Conservation (phyloP, 1,140 invertebrate species). For the Kradibia gibbosae region DNA sequence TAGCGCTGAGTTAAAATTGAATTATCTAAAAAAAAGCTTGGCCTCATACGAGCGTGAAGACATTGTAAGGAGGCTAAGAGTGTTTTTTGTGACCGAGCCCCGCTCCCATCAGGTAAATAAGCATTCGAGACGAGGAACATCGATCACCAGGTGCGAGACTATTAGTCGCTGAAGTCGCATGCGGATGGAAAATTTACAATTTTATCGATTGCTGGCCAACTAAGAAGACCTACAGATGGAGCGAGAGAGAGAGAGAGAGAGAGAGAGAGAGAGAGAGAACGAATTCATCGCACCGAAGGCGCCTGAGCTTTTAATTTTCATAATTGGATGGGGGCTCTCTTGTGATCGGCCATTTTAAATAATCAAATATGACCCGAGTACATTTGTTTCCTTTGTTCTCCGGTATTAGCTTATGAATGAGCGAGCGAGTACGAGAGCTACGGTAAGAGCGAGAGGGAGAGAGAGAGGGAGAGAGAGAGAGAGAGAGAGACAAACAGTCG, state of each 20-base stretch:
- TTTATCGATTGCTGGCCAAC: conserved; percentile 22
- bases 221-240: background rate
- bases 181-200: conserved; percentile 46
- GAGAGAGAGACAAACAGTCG: background rate
- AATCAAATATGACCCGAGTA: too few species aligned
- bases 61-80: background rate
- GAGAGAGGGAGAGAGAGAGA: background rate
- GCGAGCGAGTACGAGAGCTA: background rate
- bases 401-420: too few species aligned
- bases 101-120: background rate
- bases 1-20: background rate
- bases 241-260: conserved; percentile 8
- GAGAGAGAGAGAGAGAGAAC: conserved; percentile 7
- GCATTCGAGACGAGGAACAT: conserved; percentile 10
- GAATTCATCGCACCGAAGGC: conserved; percentile 60
- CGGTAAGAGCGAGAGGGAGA: background rate
- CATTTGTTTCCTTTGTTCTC: too few species aligned
- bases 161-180: conserved; percentile 36
- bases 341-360: conserved; percentile 44
- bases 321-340: conserved; percentile 64
- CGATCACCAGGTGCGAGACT: conserved; percentile 18
- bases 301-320: conserved; percentile 67
- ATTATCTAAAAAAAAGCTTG: background rate
- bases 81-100: background rate
- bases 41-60: background rate